These are phyloP conservation scores for Chelonia mydas DNA, from an alignment of 2,797 vertebrate species.

Conservation along the genomic window DNA sequence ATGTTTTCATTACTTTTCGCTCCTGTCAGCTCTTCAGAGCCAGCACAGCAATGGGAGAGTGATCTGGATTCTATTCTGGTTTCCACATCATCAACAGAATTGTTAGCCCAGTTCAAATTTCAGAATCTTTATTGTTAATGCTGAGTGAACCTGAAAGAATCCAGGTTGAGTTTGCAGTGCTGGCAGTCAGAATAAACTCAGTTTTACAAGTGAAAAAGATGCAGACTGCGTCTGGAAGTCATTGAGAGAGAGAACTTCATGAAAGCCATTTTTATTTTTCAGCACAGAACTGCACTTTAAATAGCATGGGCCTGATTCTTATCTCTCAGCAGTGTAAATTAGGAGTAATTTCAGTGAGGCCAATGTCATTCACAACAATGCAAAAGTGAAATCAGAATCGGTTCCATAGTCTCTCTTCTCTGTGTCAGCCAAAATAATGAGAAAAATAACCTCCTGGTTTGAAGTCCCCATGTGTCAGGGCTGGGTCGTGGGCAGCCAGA, in stretches of 20 bases:
- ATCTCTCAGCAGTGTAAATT: not conserved
- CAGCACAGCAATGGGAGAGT: not conserved
- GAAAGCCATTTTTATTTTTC: not conserved
- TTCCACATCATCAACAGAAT: not conserved
- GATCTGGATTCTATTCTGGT: not conserved
- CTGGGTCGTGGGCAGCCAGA: not conserved
- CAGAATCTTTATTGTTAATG: not conserved
- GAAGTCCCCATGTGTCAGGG: not conserved
- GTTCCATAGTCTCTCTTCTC: not conserved
- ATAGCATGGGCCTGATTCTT: not conserved
- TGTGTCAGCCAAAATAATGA: not conserved
- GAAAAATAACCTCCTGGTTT: not conserved
- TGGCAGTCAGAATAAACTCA: not conserved
- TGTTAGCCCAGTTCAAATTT: not conserved
- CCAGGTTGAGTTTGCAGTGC: not conserved
- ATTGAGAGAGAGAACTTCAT: not conserved
- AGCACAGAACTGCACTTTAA: not conserved
- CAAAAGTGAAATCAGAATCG: not conserved
- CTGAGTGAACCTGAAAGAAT: not conserved
- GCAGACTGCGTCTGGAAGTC: not conserved
- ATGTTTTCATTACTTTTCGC: not conserved
- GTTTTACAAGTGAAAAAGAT: not conserved
- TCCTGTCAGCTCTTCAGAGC: not conserved
- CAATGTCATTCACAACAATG: not conserved
- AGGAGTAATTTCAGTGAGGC: not conserved